A percentile compares a stretch with the other conserved stretches of the same genome.
Evolutionary conservation across 2,113 vertebrate species (phyloP).

Genomic region (Neofelis nebulosa): DNA sequence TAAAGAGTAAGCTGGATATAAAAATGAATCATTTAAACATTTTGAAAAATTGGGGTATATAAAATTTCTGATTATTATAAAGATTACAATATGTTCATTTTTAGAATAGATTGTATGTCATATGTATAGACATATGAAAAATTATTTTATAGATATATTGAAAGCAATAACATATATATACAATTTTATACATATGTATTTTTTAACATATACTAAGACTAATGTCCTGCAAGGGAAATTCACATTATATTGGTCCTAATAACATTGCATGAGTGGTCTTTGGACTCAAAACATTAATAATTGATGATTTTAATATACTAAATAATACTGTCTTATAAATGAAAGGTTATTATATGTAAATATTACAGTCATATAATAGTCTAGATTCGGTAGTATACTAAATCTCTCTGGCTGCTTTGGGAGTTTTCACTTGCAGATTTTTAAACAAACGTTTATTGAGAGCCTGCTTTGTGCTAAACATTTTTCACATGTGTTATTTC

Average conservation of each 20-base stretch:
- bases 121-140: not conserved
- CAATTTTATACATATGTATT: not conserved
- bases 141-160: slow-evolving; percentile 5
- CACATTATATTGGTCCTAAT: slow-evolving; percentile 52
- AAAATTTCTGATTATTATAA: not conserved
- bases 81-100: not conserved
- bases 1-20: slow-evolving; percentile 3
- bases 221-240: slow-evolving; percentile 16
- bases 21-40: slow-evolving; percentile 42
- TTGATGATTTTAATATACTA: slow-evolving; percentile 62
- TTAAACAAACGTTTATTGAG: slow-evolving; percentile 53
- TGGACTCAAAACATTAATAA: slow-evolving; percentile 56
- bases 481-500: not conserved
- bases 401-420: not conserved
- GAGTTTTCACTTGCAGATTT: slow-evolving; percentile 26
- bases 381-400: not conserved
- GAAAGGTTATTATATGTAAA: slow-evolving; percentile 58
- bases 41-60: not conserved
- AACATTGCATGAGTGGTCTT: slow-evolving; percentile 22
- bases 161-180: slow-evolving; percentile 18
- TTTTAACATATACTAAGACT: slow-evolving; percentile 4
- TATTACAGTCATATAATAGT: slow-evolving; percentile 49
- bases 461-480: slow-evolving; percentile 7
- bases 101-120: not conserved
- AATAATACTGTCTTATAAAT: slow-evolving; percentile 47